phyloP scores from a whole-genome alignment of 2,888 invertebrate species.

The Nephrotoma flavescens region DNA sequence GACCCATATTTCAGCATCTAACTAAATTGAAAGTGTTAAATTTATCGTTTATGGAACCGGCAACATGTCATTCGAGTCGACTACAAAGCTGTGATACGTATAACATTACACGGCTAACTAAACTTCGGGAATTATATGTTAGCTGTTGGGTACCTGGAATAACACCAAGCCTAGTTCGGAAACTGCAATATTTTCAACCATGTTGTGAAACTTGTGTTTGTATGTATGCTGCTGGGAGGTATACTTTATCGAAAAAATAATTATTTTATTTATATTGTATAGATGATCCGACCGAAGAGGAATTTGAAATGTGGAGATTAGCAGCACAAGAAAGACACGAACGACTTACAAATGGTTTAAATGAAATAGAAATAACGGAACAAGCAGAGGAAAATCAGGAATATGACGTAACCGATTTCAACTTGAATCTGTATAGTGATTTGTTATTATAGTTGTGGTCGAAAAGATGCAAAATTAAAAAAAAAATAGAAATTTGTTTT shows the following conservation, averaged over 20 bases:
- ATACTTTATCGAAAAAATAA: too few species aligned
- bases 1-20: background rate
- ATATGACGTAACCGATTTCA: background rate
- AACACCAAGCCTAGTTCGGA: background rate
- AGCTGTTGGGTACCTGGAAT: background rate
- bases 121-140: background rate
- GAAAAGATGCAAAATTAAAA: too few species aligned
- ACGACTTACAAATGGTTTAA: background rate
- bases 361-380: background rate
- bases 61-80: background rate
- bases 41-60: background rate
- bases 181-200: background rate
- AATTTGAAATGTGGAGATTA: background rate
- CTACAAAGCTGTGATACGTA: background rate
- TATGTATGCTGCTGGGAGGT: background rate
- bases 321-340: background rate
- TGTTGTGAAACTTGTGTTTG: background rate
- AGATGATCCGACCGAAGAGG: background rate
- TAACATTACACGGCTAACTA: background rate
- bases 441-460: too few species aligned
- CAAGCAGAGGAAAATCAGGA: background rate
- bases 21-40: background rate
- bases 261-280: background rate
- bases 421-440: background rate
- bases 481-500: too few species aligned